phyloP scores from a whole-genome alignment of 2,888 invertebrate genomes.

The Troides helena region DNA sequence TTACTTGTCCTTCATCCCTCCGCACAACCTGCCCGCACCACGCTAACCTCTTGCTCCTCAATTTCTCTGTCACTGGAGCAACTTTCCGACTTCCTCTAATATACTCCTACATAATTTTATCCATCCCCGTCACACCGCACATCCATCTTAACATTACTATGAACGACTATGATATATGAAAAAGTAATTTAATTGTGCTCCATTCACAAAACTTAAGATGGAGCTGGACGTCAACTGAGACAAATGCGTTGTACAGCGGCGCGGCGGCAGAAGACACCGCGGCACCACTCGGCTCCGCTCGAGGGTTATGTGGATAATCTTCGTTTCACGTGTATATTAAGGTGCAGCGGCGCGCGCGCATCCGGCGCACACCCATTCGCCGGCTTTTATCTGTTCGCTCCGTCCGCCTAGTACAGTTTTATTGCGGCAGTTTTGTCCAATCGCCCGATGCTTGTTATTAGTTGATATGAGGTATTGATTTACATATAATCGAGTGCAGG shows the following conservation, averaged over 20 bases:
- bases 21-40: no score
- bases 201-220: no score
- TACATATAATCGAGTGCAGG: no score
- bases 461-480: conserved; percentile 57
- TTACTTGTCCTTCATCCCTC: no score
- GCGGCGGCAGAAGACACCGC: conserved; percentile 62
- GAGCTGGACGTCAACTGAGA: not conserved
- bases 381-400: conserved; percentile 24
- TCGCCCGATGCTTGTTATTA: conserved; percentile 69
- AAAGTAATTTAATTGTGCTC: no score
- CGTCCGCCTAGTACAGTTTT: conserved; percentile 59
- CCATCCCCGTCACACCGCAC: no score
- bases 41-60: no score
- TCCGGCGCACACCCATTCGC: conserved; percentile 57
- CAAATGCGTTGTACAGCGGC: conserved; percentile 34
- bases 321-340: conserved; percentile 69
- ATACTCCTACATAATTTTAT: no score
- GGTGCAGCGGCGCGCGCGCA: conserved; percentile 67
- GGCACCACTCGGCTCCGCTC: conserved; percentile 79
- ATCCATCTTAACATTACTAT: not conserved
- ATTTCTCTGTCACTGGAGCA: no score
- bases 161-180: not conserved
- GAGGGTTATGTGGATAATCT: conserved; percentile 76
- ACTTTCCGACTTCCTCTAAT: no score
- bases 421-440: conserved; percentile 78